Conservation (phyloP, 2,113 vertebrate genomes). For the Xyliphius kryptos region DNA sequence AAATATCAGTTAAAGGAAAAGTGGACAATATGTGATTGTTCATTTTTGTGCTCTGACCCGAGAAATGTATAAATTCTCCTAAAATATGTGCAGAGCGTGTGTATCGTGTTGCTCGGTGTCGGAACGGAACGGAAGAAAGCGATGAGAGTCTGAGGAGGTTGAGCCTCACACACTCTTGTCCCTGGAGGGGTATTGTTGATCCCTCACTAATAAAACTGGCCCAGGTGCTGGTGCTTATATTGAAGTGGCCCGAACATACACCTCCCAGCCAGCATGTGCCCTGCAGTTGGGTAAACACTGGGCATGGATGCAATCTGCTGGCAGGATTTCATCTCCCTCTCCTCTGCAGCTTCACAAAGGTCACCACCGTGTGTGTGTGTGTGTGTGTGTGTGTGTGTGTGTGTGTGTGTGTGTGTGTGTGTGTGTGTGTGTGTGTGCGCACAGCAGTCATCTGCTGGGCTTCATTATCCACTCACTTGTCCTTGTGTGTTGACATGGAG, state of each 20-base stretch:
- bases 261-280: neutral
- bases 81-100: too few relatives aligned
- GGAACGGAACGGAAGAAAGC: too few relatives aligned
- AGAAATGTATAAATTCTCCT: too few relatives aligned
- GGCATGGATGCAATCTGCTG: slow-evolving; percentile 10
- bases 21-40: too few relatives aligned
- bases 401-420: too few relatives aligned
- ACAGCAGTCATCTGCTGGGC: slow-evolving; percentile 34
- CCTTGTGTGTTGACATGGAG: slow-evolving; percentile 82
- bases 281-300: slow-evolving; percentile 17
- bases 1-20: too few relatives aligned
- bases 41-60: too few relatives aligned
- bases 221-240: slow-evolving; percentile 75
- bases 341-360: slow-evolving; percentile 29
- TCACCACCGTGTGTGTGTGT: slow-evolving; percentile 13
- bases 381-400: neutral
- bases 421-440: too few relatives aligned
- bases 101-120: too few relatives aligned
- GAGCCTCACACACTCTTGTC: too few relatives aligned
- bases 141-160: too few relatives aligned
- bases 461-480: slow-evolving; percentile 58
- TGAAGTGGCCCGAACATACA: slow-evolving; percentile 57
- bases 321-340: slow-evolving; percentile 20
- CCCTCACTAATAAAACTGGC: slow-evolving; percentile 84
- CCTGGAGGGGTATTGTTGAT: slow-evolving; percentile 43